Evolutionary conservation across 2,797 vertebrate species (phyloP), one percentile per base, ranked within the genome.

Genomic region (Saguinus oedipus): DNA sequence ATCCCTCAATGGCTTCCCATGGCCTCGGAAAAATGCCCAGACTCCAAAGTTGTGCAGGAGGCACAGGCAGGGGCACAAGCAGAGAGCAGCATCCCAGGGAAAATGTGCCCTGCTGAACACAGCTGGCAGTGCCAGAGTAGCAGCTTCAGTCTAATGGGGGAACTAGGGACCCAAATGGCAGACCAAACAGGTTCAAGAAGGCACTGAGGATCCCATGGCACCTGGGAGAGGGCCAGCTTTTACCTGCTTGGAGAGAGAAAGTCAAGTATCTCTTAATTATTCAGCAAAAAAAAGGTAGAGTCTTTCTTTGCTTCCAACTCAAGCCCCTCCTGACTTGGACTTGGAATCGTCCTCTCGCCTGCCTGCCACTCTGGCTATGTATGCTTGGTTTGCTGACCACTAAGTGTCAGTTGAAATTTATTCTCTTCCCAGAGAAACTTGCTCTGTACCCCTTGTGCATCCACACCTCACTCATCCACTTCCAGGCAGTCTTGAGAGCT

Each of bases 191-290:
- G n/a, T 53, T 91, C 3, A 27, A 39, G 48, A 74, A 46, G 30
- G 36, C 44, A 44, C 44, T 24, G 79, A 64, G 75, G 48, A 48
- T 50, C 44, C 33, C 80, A 36, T 10, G 68, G 86, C 39, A 44
- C 39, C 70, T 11, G 44, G 46, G 44, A 84, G 22, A 89, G 4
- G 11, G 39, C 36, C 57, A 84, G 33, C 17, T 15, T 64, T 68
- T 46, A 84, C 9, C n/a, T 88, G 75, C 26, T 42, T 59, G 85
- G 72, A 90, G 64, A 90, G 68, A 90, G 68, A 96, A 91, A 68
- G 61, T 36, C 2, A 74, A 64, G 42, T 10, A 84, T 92, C 30
- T 79, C 57, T 90, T 46, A 70, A 89, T 33, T 78, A 82, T 74
- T 78, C 61, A 68, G 20, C 46, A 46, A 48, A 48, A 12, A 48